These are phyloP conservation scores for Anguilla marmorata DNA, from an alignment of 2,797 vertebrate species.

Conservation along the genomic window DNA sequence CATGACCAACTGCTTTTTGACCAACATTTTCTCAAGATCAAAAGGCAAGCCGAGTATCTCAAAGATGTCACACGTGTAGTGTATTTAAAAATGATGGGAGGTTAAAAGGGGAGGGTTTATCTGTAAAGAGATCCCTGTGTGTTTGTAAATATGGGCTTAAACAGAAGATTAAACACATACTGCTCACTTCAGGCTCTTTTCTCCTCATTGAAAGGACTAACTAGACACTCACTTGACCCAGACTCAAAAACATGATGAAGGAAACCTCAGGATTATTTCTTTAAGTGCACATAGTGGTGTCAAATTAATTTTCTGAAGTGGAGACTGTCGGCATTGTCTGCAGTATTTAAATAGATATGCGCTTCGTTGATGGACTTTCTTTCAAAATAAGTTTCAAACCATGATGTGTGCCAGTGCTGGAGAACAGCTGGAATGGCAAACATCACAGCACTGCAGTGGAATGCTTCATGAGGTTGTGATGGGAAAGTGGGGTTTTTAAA, in stretches of 20 bases:
- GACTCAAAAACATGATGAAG: neutral
- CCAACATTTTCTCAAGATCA: neutral
- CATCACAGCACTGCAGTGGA: neutral
- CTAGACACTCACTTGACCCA: neutral
- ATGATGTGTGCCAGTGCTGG: neutral
- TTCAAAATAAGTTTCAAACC: neutral
- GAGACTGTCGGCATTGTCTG: neutral
- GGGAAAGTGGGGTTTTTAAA: neutral
- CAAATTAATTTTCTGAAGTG: neutral
- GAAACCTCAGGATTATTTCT: neutral
- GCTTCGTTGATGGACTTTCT: too few species aligned
- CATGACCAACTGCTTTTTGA: neutral
- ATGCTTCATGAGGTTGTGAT: neutral
- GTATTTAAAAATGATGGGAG: slow-evolving; percentile 7
- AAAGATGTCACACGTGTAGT: neutral
- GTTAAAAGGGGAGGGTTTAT: neutral
- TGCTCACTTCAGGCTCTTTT: neutral
- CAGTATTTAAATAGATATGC: neutral
- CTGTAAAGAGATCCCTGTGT: neutral
- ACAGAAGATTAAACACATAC: neutral
- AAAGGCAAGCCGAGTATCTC: neutral
- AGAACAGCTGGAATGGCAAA: neutral
- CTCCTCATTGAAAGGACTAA: neutral
- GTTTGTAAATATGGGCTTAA: slow-evolving; percentile 16
- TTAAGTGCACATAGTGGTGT: neutral